Percentiles rank a stretch among this genome's conserved stretches.
Evolutionary conservation across 2,888 invertebrate genomes (phyloP).

Genomic region (Bhutanitis thaidina): DNA sequence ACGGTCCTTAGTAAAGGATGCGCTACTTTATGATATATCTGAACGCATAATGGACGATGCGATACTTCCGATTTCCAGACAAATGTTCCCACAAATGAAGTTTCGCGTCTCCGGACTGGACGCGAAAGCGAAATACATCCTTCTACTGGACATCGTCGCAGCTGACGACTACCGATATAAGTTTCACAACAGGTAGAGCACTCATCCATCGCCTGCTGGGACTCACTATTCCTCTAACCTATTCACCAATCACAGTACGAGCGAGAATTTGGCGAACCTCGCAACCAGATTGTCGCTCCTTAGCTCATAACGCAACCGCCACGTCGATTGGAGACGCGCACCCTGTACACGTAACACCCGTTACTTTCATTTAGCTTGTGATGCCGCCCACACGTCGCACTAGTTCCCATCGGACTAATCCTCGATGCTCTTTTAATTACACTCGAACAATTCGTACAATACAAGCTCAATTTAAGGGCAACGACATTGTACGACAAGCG

Average conservation of each 20-base stretch:
- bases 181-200: constrained; percentile 93
- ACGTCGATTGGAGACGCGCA: constrained; percentile 63
- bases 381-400: constrained; percentile 69
- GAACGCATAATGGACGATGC: constrained; percentile 19
- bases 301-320: constrained; percentile 20
- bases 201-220: constrained; percentile 47
- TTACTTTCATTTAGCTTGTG: constrained; percentile 75
- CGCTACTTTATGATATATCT: neutral
- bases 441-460: constrained; percentile 67
- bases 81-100: constrained; percentile 99
- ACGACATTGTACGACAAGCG: constrained; percentile 53
- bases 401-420: constrained; percentile 38
- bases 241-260: constrained; percentile 27
- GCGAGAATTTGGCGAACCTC: constrained; percentile 41
- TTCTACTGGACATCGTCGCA: constrained; percentile 98
- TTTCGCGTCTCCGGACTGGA: constrained; percentile 98
- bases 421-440: constrained; percentile 58
- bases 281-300: constrained; percentile 40
- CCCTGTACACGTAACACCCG: constrained; percentile 46
- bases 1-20: neutral
- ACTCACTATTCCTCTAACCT: constrained; percentile 36
- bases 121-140: constrained; percentile 99
- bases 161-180: constrained; percentile 99
- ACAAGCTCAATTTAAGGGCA: constrained; percentile 73
- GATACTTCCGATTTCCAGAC: constrained; percentile 84